Conservation (phyloP, 2,888 invertebrate genomes). For the Dryobota labecula region DNA sequence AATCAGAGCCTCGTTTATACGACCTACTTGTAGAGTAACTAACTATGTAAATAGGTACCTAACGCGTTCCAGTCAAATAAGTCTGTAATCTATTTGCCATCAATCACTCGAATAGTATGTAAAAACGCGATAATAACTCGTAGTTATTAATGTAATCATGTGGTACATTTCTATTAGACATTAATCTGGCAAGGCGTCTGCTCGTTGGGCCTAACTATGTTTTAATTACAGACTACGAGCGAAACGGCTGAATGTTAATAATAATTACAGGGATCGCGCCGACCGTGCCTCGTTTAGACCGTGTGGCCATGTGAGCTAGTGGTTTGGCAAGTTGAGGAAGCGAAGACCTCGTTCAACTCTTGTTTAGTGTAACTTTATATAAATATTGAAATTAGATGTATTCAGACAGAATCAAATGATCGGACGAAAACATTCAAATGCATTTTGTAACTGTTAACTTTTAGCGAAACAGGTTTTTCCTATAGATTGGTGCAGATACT, state of each 20-base stretch:
- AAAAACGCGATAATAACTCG: slow-evolving; percentile 75
- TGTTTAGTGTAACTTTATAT: neutral
- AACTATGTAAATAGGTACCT: slow-evolving; percentile 55
- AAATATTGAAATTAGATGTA: neutral
- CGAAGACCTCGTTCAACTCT: neutral
- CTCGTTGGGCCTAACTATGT: slow-evolving; percentile 85
- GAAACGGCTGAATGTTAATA: slow-evolving; percentile 80
- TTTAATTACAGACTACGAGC: slow-evolving; percentile 86
- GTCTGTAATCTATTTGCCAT: slow-evolving; percentile 71
- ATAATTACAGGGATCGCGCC: slow-evolving; percentile 83
- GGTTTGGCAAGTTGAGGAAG: slow-evolving; percentile 34
- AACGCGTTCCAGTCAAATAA: slow-evolving; percentile 53
- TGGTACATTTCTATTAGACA: slow-evolving; percentile 88
- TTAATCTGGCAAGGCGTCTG: slow-evolving; percentile 82
- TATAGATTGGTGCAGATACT: neutral
- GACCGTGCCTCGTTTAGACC: slow-evolving; percentile 74
- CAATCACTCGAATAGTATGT: slow-evolving; percentile 74
- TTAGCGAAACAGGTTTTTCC: neutral
- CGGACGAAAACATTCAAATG: neutral
- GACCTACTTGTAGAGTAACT: slow-evolving; percentile 38
- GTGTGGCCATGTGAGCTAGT: slow-evolving; percentile 41
- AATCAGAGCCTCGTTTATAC: slow-evolving; percentile 45
- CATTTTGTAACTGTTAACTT: neutral
- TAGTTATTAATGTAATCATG: slow-evolving; percentile 82
- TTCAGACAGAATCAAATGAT: neutral